Evolutionary conservation across 2,888 invertebrate genomes (phyloP).

Genomic region (Colostygia pectinataria): DNA sequence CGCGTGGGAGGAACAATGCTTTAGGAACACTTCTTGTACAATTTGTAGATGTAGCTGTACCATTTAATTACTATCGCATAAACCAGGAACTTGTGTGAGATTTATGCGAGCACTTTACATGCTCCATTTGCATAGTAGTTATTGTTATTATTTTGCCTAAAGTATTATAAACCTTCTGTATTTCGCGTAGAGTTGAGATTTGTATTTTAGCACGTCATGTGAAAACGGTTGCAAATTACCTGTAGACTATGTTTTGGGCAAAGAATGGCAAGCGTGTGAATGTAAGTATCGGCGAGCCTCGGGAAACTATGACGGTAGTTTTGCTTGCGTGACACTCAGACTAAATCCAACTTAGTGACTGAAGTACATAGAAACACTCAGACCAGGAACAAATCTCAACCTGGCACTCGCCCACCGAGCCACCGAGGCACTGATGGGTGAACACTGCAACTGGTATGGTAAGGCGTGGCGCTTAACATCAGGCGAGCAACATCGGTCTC

Average conservation of each 20-base stretch:
- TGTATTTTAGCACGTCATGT: not conserved
- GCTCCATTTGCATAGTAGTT: not conserved
- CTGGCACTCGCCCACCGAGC: too few species aligned
- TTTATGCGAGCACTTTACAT: slow-evolving; percentile 1
- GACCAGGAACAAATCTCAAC: too few species aligned
- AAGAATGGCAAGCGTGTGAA: slow-evolving; percentile 4
- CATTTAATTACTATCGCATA: slow-evolving; percentile 24
- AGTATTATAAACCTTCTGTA: not conserved
- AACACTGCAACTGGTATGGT: too few species aligned
- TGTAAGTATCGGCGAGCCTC: too few species aligned
- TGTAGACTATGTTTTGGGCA: not conserved
- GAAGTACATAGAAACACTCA: too few species aligned
- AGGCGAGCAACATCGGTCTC: too few species aligned
- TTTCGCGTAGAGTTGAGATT: not conserved
- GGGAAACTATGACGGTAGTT: too few species aligned
- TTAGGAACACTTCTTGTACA: slow-evolving; percentile 36
- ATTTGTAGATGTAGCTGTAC: slow-evolving; percentile 14
- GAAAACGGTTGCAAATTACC: not conserved
- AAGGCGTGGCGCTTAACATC: too few species aligned
- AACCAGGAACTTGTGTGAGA: slow-evolving; percentile 28
- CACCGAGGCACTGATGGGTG: too few species aligned
- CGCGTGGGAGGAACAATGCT: slow-evolving; percentile 66
- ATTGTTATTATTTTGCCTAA: not conserved
- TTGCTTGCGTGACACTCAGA: too few species aligned
- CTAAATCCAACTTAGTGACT: too few species aligned